Evolutionary conservation across 2,797 vertebrate species (phyloP).

Genomic region (Crocodylus rhombifer): DNA sequence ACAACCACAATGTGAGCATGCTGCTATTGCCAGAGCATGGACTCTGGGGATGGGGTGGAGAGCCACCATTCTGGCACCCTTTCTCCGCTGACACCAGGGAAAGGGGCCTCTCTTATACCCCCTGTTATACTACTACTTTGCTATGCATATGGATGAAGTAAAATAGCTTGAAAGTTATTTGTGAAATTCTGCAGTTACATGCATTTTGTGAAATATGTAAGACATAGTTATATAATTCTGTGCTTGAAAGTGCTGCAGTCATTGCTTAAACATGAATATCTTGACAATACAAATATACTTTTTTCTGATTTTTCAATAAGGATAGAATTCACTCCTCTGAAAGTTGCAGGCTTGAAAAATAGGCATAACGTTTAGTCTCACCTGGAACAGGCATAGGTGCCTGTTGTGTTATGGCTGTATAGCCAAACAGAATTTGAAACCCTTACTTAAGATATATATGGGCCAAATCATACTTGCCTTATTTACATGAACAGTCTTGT

Average conservation of each 20-base stretch:
- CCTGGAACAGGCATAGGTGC: not conserved
- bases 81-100: too few relatives aligned
- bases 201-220: not conserved
- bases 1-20: too few relatives aligned
- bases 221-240: not conserved
- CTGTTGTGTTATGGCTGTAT: not conserved
- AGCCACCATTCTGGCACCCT: too few relatives aligned
- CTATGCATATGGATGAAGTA: not conserved
- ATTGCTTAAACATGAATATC: not conserved
- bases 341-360: not conserved
- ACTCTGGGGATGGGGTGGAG: too few relatives aligned
- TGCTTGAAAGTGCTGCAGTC: not conserved
- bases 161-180: not conserved
- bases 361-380: too few relatives aligned
- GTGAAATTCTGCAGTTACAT: too few relatives aligned
- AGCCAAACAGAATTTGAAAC: not conserved
- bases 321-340: not conserved
- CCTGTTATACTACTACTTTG: not conserved
- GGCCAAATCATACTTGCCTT: rapidly evolving
- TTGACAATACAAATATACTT: not conserved
- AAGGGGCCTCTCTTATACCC: too few relatives aligned
- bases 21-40: too few relatives aligned
- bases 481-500: not conserved
- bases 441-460: not conserved
- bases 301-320: not conserved